Conservation (phyloP, 2,113 vertebrate genomes). For the Phylloscopus trochilus region DNA sequence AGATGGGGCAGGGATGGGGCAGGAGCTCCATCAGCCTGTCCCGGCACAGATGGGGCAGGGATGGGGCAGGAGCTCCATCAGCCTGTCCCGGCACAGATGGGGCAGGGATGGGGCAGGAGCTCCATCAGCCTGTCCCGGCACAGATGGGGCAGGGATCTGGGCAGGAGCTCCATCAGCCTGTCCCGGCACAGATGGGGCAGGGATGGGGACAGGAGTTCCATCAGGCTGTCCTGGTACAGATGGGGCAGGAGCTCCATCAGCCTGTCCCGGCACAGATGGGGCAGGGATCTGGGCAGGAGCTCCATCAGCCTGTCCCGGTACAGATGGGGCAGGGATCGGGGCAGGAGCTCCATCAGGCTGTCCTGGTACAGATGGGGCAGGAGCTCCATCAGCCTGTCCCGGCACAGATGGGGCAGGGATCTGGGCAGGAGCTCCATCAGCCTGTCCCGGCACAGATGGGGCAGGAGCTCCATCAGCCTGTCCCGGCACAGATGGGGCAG, state of each 20-base stretch:
- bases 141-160: background rate
- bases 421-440: too few relatives aligned
- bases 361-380: accelerated
- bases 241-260: background rate
- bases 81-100: background rate
- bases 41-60: accelerated
- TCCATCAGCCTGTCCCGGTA: background rate
- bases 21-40: background rate
- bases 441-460: accelerated
- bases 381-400: background rate
- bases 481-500: accelerated
- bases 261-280: too few relatives aligned
- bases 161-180: background rate
- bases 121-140: background rate
- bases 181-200: too few relatives aligned
- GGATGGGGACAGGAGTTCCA: accelerated
- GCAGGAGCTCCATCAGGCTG: too few relatives aligned
- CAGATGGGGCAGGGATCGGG: background rate
- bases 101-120: background rate
- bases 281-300: too few relatives aligned
- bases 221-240: background rate
- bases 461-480: background rate
- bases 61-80: background rate
- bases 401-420: accelerated
- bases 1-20: too few relatives aligned